A percentile compares a stretch with the other conserved stretches of the same genome.
These are phyloP conservation scores for Cantharis rustica DNA, from an alignment of 2,888 invertebrate species.

Conservation along the genomic window DNA sequence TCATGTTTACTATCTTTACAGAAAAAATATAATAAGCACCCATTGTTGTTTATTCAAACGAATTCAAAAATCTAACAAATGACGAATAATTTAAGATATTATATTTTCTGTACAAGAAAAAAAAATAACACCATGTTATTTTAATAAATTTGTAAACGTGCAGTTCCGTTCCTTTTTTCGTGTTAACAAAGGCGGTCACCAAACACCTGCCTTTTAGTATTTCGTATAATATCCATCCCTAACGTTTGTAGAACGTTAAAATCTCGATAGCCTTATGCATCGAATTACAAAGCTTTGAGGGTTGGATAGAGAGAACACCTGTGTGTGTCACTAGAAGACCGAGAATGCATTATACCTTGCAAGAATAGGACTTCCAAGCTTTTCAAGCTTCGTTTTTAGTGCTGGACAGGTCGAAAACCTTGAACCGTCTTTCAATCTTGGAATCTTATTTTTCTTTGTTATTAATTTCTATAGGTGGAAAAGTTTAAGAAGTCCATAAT, in stretches of 20 bases:
- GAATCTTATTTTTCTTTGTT: constrained; percentile 3
- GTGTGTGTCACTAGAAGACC: constrained; percentile 6
- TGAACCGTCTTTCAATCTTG: constrained; percentile 1
- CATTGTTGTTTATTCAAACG: neutral
- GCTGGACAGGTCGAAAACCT: constrained; percentile 1
- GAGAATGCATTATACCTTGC: constrained; percentile 1
- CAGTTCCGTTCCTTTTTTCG: constrained; percentile 10
- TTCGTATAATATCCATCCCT: constrained; percentile 12
- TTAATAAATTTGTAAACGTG: constrained; percentile 19
- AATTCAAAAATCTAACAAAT: neutral
- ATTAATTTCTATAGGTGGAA: neutral
- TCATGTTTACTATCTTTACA: neutral
- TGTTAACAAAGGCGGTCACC: constrained; percentile 19
- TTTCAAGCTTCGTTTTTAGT: constrained; percentile 2
- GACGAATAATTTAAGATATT: neutral
- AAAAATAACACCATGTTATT: constrained; percentile 1
- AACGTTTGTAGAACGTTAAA: neutral
- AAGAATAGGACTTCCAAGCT: constrained; percentile 12
- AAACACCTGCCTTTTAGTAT: constrained; percentile 19
- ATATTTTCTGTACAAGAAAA: neutral
- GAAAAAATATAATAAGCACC: neutral
- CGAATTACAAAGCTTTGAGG: constrained; percentile 8
- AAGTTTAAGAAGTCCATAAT: neutral
- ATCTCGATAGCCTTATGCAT: constrained; percentile 6
- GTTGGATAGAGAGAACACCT: constrained; percentile 13